Conservation (phyloP, 1,140 invertebrate genomes). For the Batillaria attramentaria region DNA sequence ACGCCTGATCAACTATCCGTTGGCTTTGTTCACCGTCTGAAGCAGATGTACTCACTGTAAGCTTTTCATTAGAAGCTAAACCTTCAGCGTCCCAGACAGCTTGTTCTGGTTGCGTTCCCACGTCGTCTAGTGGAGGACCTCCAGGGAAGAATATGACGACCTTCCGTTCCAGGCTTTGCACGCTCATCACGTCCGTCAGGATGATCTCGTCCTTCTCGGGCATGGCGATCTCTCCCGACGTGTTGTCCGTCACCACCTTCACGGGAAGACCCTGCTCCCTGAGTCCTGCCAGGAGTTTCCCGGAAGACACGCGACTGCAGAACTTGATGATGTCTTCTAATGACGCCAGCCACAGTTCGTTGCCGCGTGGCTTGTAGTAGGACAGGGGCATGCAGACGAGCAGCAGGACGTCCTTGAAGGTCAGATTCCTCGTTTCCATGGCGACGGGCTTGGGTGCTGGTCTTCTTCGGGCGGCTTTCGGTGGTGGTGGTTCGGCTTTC, state of each 20-base stretch:
- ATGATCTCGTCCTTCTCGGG: background rate
- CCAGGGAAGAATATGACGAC: conserved; percentile 28
- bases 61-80: too few relatives aligned
- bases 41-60: too few relatives aligned
- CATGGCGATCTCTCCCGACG: conserved; percentile 23
- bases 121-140: background rate
- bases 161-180: conserved; percentile 27
- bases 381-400: conserved; percentile 9
- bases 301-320: background rate
- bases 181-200: conserved; percentile 21
- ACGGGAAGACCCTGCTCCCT: background rate
- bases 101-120: too few relatives aligned
- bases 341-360: background rate
- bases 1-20: too few relatives aligned
- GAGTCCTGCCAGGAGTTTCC: background rate
- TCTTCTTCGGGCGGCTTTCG: background rate
- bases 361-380: background rate
- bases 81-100: too few relatives aligned
- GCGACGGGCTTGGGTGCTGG: background rate
- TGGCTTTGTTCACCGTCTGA: too few relatives aligned
- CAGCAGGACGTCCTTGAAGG: conserved; percentile 22
- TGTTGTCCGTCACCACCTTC: conserved; percentile 12
- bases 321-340: background rate
- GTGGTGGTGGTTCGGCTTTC: too few relatives aligned
- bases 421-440: conserved; percentile 8